These are phyloP conservation scores for Pluvialis apricaria DNA, from an alignment of 2,113 vertebrate genomes.

Conservation along the genomic window DNA sequence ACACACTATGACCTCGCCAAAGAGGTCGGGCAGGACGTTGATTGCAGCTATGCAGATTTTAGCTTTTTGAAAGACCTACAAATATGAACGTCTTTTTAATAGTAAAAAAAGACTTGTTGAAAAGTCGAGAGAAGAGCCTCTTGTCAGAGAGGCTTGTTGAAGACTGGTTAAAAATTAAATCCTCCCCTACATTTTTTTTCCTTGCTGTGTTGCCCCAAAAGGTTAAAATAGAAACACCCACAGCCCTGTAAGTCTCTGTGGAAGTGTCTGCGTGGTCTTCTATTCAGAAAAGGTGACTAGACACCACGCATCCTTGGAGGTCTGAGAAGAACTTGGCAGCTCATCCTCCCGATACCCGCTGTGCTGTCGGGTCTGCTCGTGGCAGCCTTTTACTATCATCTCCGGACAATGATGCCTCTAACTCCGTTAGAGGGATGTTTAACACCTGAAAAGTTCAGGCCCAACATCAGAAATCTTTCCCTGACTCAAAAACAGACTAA, in stretches of 20 bases:
- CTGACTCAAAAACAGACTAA: background rate
- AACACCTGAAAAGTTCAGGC: background rate
- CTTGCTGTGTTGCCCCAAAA: background rate
- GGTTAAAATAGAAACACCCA: background rate
- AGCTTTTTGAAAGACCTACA: background rate
- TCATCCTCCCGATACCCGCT: background rate
- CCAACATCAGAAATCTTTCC: background rate
- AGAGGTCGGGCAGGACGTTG: background rate
- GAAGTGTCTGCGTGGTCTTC: fast-evolving
- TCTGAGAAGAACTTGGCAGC: fast-evolving
- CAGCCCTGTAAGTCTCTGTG: background rate
- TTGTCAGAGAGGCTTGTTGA: background rate
- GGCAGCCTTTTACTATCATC: background rate
- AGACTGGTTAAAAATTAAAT: background rate
- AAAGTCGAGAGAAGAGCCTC: background rate
- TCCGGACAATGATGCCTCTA: background rate
- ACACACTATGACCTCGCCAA: fast-evolving
- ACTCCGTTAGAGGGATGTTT: background rate
- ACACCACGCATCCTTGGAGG: background rate
- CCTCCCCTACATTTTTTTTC: background rate
- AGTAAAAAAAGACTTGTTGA: background rate
- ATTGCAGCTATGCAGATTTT: background rate
- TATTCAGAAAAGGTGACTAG: background rate
- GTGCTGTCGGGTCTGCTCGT: fast-evolving
- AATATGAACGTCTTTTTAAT: background rate